Conservation (phyloP, 1,140 invertebrate species). For the Lepeophtheirus salmonis region DNA sequence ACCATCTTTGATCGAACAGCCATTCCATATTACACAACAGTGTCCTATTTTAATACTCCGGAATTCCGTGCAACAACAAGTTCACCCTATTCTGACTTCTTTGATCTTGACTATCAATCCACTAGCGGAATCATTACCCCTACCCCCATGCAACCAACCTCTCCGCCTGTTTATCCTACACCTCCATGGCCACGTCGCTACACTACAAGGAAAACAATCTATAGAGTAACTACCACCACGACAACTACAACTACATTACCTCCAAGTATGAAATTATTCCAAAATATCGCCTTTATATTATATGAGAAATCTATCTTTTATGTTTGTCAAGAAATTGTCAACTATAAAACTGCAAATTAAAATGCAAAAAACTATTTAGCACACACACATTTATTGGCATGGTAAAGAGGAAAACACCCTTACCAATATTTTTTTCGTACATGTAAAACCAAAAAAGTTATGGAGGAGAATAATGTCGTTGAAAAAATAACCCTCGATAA, state of each 20-base stretch:
- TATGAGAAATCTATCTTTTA: too few species aligned
- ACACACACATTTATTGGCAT: too few species aligned
- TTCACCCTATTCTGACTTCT: slow-evolving; percentile 16
- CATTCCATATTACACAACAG: slow-evolving; percentile 14
- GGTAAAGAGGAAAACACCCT: too few species aligned
- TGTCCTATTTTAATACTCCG: not conserved
- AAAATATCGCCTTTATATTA: too few species aligned
- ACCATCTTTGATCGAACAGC: not conserved
- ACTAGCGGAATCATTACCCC: slow-evolving; percentile 22
- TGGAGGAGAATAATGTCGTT: too few species aligned
- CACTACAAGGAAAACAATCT: slow-evolving; percentile 19
- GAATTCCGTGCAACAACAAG: not conserved
- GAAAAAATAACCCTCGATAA: too few species aligned
- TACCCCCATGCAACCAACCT: slow-evolving; percentile 19
- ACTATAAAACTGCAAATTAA: too few species aligned
- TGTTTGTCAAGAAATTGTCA: too few species aligned
- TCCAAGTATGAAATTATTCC: slow-evolving; percentile 24
- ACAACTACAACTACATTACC: slow-evolving; percentile 23
- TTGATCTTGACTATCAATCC: slow-evolving; percentile 8
- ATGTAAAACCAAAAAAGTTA: too few species aligned
- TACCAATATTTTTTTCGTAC: too few species aligned
- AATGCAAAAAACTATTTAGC: too few species aligned
- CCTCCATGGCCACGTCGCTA: slow-evolving; percentile 5
- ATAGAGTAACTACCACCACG: slow-evolving; percentile 21
- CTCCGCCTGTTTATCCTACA: slow-evolving; percentile 9